Evolutionary conservation across 2,113 vertebrate genomes (phyloP).

Genomic region (Anarrhichthys ocellatus): DNA sequence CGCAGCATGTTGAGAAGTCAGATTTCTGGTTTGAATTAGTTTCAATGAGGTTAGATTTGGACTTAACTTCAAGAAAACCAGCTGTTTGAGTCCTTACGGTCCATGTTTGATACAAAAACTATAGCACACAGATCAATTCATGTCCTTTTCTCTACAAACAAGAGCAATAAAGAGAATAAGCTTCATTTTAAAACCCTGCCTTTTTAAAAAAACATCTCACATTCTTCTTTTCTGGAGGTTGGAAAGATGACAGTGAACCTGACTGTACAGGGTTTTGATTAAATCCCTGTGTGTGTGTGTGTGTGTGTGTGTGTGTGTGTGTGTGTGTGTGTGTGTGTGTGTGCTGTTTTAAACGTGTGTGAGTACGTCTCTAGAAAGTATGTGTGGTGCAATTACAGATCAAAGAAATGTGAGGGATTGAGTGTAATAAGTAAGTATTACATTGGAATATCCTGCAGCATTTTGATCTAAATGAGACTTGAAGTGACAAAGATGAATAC

Average conservation of each 20-base stretch:
- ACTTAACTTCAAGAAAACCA: no score
- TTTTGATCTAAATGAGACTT: neutral
- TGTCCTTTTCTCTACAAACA: neutral
- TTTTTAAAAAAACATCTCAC: neutral
- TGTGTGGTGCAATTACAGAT: conserved; percentile 1
- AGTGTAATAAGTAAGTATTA: neutral
- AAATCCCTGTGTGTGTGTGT: neutral
- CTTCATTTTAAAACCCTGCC: no score
- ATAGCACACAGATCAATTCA: neutral
- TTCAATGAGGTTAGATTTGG: no score
- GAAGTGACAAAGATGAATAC: neutral
- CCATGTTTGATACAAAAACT: no score
- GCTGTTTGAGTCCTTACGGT: no score
- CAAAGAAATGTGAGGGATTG: neutral
- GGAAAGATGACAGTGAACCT: neutral
- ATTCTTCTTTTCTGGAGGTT: neutral
- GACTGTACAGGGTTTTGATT: neutral
- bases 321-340: neutral
- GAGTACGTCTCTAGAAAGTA: neutral
- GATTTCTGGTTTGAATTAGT: no score
- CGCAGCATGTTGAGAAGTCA: no score
- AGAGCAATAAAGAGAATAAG: neutral
- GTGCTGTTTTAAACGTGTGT: neutral
- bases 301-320: neutral
- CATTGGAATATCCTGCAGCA: neutral